These are phyloP conservation scores for Procambarus clarkii DNA, from an alignment of 1,140 invertebrate genomes.

Conservation along the genomic window DNA sequence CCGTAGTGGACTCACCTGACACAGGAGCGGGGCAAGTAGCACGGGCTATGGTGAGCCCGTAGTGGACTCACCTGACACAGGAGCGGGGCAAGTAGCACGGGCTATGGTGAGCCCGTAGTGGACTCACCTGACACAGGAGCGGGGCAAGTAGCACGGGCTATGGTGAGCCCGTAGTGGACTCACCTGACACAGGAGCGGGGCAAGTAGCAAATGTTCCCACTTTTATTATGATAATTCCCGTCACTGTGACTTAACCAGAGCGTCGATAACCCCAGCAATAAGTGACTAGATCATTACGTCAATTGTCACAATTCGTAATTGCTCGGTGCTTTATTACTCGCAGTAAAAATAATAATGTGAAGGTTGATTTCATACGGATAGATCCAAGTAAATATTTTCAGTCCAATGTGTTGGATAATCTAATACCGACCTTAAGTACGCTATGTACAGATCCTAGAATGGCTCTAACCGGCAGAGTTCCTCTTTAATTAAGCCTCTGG, in stretches of 20 bases:
- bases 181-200: no score
- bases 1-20: no score
- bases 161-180: no score
- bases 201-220: constrained; percentile 18
- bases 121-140: no score
- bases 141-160: no score
- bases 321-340: background rate
- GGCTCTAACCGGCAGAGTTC: background rate
- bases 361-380: background rate
- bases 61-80: no score
- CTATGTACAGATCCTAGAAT: constrained; percentile 24
- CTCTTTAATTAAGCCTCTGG: background rate
- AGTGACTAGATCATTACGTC: background rate
- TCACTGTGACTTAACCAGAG: constrained; percentile 1
- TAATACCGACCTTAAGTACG: constrained; percentile 23
- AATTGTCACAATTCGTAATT: background rate
- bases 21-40: no score
- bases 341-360: background rate
- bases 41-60: no score
- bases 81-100: no score
- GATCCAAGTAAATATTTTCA: background rate
- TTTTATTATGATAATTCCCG: constrained; percentile 55
- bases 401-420: background rate
- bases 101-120: no score
- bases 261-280: background rate